phyloP scores from a whole-genome alignment of 2,888 invertebrate species.

The Cosmorhoe ocellata region DNA sequence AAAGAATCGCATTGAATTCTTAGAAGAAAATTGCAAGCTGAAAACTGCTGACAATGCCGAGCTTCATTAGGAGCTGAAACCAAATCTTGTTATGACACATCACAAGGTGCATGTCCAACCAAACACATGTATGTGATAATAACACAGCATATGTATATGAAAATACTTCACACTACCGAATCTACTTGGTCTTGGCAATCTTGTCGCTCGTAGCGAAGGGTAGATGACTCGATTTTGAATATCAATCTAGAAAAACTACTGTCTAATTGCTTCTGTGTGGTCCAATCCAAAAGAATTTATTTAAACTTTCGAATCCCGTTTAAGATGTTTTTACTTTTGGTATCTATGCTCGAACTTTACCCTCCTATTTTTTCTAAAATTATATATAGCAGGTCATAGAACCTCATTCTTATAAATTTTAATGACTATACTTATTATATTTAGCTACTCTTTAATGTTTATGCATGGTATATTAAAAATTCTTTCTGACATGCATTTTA shows the following conservation, averaged over 20 bases:
- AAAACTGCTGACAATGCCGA: constrained; percentile 4
- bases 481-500: too few relatives aligned
- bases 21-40: constrained; percentile 49
- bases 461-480: too few relatives aligned
- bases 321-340: constrained; percentile 8
- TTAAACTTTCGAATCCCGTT: constrained; percentile 15
- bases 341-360: neutral
- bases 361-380: constrained; percentile 23
- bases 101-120: too few relatives aligned
- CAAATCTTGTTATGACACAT: neutral
- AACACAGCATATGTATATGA: too few relatives aligned
- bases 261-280: constrained; percentile 44
- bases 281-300: constrained; percentile 53
- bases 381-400: constrained; percentile 4
- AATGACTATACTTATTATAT: neutral
- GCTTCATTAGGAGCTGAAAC: neutral
- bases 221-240: too few relatives aligned
- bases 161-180: too few relatives aligned
- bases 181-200: too few relatives aligned
- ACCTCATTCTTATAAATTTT: constrained; percentile 4
- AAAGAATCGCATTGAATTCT: constrained; percentile 52
- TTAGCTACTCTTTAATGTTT: too few relatives aligned
- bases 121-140: neutral
- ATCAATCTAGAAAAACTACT: neutral
- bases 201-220: too few relatives aligned